phyloP scores from a whole-genome alignment of 2,113 vertebrate species.

The Raphicerus campestris region DNA sequence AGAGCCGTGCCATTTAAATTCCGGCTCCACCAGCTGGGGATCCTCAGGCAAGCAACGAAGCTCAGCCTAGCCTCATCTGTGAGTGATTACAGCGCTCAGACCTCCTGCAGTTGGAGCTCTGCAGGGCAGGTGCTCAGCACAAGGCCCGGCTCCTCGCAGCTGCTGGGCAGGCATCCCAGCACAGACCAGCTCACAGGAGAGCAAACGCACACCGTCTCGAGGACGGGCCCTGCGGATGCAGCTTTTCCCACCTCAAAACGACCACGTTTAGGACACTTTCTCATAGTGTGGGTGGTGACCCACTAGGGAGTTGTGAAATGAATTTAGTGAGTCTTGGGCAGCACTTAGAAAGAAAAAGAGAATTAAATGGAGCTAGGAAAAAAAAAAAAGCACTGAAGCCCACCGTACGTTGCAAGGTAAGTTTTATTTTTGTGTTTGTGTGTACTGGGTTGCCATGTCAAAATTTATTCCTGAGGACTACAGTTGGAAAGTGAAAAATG shows the following conservation, averaged over 20 bases:
- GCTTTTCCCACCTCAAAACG: neutral
- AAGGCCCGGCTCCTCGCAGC: neutral
- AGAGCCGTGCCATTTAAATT: neutral
- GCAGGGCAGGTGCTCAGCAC: neutral
- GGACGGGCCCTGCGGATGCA: neutral
- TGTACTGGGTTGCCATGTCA: neutral
- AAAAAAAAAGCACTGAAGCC: neutral
- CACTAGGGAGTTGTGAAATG: neutral
- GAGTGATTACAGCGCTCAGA: neutral
- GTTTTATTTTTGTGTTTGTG: neutral
- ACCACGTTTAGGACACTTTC: neutral
- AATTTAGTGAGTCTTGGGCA: neutral
- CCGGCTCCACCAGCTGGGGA: neutral
- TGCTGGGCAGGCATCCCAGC: neutral
- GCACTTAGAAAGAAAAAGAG: neutral
- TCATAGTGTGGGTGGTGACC: neutral
- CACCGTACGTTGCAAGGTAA: neutral
- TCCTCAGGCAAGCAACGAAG: neutral
- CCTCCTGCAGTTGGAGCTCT: neutral
- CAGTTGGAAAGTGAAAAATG: neutral
- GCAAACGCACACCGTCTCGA: neutral
- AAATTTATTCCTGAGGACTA: neutral
- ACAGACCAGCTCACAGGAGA: neutral
- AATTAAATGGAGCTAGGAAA: neutral
- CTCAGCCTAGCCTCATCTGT: neutral